phyloP scores from a whole-genome alignment of 2,797 vertebrate genomes.

The Discoglossus pictus region DNA sequence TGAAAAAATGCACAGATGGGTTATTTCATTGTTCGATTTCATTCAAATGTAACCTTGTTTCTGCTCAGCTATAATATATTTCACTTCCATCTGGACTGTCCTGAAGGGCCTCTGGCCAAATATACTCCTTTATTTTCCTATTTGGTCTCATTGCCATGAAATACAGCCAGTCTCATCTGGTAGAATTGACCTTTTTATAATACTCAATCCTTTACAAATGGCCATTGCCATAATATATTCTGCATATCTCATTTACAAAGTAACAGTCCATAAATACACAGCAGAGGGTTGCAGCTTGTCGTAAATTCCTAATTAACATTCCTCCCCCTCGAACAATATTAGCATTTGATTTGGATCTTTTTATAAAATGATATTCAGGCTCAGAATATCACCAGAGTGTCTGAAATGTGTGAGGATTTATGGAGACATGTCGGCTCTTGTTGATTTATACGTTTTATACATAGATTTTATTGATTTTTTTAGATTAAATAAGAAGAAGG shows the following conservation, averaged over 20 bases:
- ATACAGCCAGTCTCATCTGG: constrained; percentile 24
- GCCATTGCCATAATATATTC: neutral
- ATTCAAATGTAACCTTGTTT: constrained; percentile 37
- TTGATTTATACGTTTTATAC: too few species aligned
- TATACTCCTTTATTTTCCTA: constrained; percentile 13
- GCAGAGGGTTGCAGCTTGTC: neutral
- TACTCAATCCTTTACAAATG: neutral
- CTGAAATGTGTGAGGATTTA: too few species aligned
- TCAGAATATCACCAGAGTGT: too few species aligned
- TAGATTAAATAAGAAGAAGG: too few species aligned
- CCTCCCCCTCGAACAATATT: too few species aligned
- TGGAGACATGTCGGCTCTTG: too few species aligned
- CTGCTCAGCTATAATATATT: constrained; percentile 39
- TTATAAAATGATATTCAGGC: too few species aligned
- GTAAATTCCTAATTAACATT: too few species aligned
- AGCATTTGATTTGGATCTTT: too few species aligned
- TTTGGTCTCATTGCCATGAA: constrained; percentile 12
- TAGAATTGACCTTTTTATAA: constrained; percentile 22
- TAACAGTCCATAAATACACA: constrained; percentile 10
- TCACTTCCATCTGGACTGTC: constrained; percentile 44
- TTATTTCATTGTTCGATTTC: constrained; percentile 45
- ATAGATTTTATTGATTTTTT: too few species aligned
- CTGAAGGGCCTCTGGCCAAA: constrained; percentile 40
- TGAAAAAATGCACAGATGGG: constrained; percentile 43
- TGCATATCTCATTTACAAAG: constrained; percentile 2